phyloP scores from a whole-genome alignment of 1,140 invertebrate species.

The Drosophila sechellia region DNA sequence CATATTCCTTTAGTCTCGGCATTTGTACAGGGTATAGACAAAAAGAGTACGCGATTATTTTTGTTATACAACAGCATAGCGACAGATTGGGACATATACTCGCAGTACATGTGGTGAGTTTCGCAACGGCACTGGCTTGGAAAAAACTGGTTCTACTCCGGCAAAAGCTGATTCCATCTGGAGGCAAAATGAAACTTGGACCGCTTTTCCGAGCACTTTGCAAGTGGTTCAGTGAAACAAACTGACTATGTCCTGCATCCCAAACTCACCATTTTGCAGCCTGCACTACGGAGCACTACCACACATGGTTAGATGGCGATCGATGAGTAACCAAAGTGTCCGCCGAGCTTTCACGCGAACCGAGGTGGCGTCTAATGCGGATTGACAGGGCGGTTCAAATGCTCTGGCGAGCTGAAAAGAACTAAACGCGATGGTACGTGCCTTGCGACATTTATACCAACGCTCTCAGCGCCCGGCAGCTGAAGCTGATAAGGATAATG shows the following conservation, averaged over 20 bases:
- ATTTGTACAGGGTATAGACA: constrained; percentile 20
- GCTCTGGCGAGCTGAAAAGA: constrained; percentile 63
- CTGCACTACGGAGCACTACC: constrained; percentile 40
- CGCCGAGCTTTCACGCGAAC: not conserved
- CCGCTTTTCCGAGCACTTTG: constrained; percentile 33
- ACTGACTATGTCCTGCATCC: not conserved
- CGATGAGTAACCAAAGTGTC: constrained; percentile 29
- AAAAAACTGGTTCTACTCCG: constrained; percentile 73
- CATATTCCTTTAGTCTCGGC: not conserved
- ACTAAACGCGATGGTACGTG: constrained; percentile 62
- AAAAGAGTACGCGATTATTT: constrained; percentile 28
- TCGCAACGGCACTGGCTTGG: constrained; percentile 54
- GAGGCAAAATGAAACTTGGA: constrained; percentile 14
- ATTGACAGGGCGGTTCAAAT: constrained; percentile 44
- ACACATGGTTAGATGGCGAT: constrained; percentile 46
- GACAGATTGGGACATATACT: constrained; percentile 36
- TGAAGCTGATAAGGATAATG: constrained; percentile 75
- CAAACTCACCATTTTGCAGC: constrained; percentile 71
- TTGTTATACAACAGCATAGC: constrained; percentile 48
- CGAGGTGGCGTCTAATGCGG: constrained; percentile 3
- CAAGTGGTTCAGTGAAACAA: constrained; percentile 56
- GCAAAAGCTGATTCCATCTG: constrained; percentile 65
- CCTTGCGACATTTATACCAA: constrained; percentile 70
- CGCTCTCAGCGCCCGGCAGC: constrained; percentile 19
- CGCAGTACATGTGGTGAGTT: constrained; percentile 41